A percentile compares a stretch with the other conserved stretches of the same genome.
phyloP scores from a whole-genome alignment of 2,113 vertebrate genomes.

The Cyphotilapia sp. region DNA sequence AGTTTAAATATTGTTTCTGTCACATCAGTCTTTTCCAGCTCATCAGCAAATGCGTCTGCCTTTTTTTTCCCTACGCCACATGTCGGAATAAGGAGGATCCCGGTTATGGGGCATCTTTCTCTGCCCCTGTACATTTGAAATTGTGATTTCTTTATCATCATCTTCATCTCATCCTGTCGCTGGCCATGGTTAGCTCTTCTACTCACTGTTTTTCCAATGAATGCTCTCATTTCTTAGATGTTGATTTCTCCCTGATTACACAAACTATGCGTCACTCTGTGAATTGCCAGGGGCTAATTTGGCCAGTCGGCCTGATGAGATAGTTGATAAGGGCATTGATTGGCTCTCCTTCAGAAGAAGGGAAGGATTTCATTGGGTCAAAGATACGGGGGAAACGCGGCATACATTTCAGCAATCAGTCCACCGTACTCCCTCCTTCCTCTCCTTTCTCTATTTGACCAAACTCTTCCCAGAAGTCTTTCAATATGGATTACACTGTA shows the following conservation, averaged over 20 bases:
- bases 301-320: slow-evolving; percentile 56
- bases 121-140: slow-evolving; percentile 1
- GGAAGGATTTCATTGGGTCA: slow-evolving; percentile 64
- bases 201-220: slow-evolving; percentile 35
- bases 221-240: slow-evolving; percentile 51
- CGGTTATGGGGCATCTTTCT: not conserved
- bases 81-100: not conserved
- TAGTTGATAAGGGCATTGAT: slow-evolving; percentile 70
- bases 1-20: not conserved
- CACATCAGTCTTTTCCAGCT: not conserved
- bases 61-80: not conserved
- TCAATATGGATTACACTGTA: slow-evolving; percentile 65
- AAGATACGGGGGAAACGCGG: slow-evolving; percentile 45
- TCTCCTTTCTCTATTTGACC: slow-evolving; percentile 45
- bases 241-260: slow-evolving; percentile 64
- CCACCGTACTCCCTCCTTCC: slow-evolving; percentile 31
- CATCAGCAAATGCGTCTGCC: not conserved
- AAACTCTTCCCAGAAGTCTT: slow-evolving; percentile 69
- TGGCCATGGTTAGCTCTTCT: slow-evolving; percentile 29
- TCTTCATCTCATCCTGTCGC: slow-evolving; percentile 41
- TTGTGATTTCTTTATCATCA: slow-evolving; percentile 35
- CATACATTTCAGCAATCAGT: slow-evolving; percentile 70
- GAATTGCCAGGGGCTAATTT: slow-evolving; percentile 59
- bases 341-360: slow-evolving; percentile 51
- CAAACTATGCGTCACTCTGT: slow-evolving; percentile 47